Evolutionary conservation across 2,797 vertebrate genomes (phyloP), one percentile per base, ranked within the genome.

Genomic region (Dendrocincla fuliginosa): DNA sequence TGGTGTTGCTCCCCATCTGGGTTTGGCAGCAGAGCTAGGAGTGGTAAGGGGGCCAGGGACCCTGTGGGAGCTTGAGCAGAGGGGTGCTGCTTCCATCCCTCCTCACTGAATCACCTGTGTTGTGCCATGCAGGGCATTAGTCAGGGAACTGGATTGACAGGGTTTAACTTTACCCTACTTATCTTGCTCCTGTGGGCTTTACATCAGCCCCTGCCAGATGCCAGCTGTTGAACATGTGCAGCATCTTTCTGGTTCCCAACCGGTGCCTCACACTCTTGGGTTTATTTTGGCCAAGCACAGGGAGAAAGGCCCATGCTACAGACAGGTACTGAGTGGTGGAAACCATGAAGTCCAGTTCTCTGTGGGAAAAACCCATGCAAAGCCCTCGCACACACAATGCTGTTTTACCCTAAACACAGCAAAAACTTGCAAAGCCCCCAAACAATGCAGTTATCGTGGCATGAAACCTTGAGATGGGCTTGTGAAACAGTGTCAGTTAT

Each of bases 251-350:
- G 25, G 2, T 30, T 75, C 22, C n/a, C 46, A 87, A 19, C 5
- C 33, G n/a, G 37, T 52, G 12, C 6, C 20, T 89, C 0, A 0
- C 15, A 41, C 5, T 6, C 15, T 46, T 65, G 49, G 11, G 30
- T 71, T 80, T 52, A 12, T 78, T 63, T 75, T 49, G 20, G 15
- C 25, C 11, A 32, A 70, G 47, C 11, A 32, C 9, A 25, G 11
- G 24, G 19, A 55, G 17, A 44, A 78, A 65, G 22, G 32, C 35
- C n/a, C 30, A 7, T 35, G 4, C 28, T 61, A 19, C 32, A 73
- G 68, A 37, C 0, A 4, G 7, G 15, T 52, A 27, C 37, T 24
- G 28, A 17, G 13, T 44, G 28, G 17, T 64, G 49, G 60, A 93
- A 83, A 20, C 8, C 4, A 28, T 37, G 10, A 74, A 49, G 25